Percentiles rank a stretch among this genome's conserved stretches.
These are phyloP conservation scores for Radopholus similis DNA, from an alignment of 1,140 invertebrate species.

Conservation along the genomic window DNA sequence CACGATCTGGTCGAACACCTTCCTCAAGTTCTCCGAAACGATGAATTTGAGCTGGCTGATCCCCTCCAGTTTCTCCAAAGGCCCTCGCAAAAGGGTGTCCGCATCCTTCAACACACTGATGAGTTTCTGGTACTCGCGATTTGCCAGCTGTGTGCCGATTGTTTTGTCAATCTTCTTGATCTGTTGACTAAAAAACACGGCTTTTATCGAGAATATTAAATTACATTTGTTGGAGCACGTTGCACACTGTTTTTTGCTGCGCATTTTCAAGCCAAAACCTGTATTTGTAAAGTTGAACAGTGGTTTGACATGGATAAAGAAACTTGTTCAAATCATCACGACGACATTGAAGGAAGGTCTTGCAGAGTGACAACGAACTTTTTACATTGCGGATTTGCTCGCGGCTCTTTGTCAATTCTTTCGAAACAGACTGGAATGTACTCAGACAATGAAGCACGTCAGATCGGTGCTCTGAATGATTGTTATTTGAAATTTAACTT, in stretches of 20 bases:
- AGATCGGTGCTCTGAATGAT: constrained; percentile 71
- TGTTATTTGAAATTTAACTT: not conserved
- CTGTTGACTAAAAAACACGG: constrained; percentile 45
- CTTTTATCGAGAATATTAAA: constrained; percentile 27
- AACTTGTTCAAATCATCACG: constrained; percentile 81
- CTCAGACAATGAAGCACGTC: constrained; percentile 82
- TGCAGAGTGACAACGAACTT: constrained; percentile 82
- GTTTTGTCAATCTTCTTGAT: constrained; percentile 50
- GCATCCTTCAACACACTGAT: constrained; percentile 44
- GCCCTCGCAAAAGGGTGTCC: constrained; percentile 30
- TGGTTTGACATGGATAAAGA: not conserved
- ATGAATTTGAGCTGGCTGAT: constrained; percentile 40
- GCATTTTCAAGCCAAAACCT: constrained; percentile 56
- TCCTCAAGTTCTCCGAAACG: constrained; percentile 31
- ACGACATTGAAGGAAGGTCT: constrained; percentile 80
- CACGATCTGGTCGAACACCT: constrained; percentile 46
- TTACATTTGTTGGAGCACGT: constrained; percentile 53
- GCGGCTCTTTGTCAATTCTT: constrained; percentile 67
- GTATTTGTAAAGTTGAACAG: not conserved
- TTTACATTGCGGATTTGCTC: constrained; percentile 78
- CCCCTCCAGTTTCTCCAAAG: constrained; percentile 46
- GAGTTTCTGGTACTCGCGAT: constrained; percentile 44
- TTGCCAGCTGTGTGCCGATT: constrained; percentile 37
- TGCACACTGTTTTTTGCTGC: constrained; percentile 47
- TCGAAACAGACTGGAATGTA: constrained; percentile 76